Evolutionary conservation across 2,888 invertebrate species (phyloP).

Genomic region (Synanthedon formicaeformis): DNA sequence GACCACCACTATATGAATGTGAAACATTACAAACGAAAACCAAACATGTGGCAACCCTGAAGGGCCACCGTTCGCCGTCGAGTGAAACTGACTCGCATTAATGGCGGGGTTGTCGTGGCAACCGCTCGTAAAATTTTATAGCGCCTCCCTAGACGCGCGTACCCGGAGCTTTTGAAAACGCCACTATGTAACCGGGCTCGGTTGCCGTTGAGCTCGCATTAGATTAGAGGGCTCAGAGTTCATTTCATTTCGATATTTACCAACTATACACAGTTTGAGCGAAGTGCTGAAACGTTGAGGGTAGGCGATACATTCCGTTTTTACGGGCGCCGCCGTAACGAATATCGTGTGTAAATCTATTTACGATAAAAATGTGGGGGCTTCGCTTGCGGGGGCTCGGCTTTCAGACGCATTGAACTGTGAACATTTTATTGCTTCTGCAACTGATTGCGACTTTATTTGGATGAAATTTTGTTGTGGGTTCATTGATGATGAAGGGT

Average conservation of each 20-base stretch:
- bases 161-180: conserved; percentile 31
- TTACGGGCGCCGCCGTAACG: not conserved
- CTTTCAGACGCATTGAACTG: not conserved
- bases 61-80: not conserved
- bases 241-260: conserved; percentile 1
- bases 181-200: conserved; percentile 20
- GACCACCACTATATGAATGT: too few species aligned
- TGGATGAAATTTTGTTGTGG: too few species aligned
- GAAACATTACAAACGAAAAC: too few species aligned
- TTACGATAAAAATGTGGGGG: not conserved
- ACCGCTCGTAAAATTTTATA: conserved; percentile 63
- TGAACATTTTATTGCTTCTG: too few species aligned
- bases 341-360: not conserved
- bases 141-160: conserved; percentile 31
- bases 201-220: conserved; percentile 15
- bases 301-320: not conserved
- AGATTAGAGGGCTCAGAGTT: conserved; percentile 12
- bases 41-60: not conserved
- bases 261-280: not conserved
- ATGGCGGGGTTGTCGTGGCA: conserved; percentile 40
- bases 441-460: too few species aligned
- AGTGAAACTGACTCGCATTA: not conserved
- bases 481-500: too few species aligned
- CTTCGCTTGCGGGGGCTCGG: not conserved
- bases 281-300: not conserved